These are phyloP conservation scores for Meleagris gallopavo DNA, from an alignment of 2,113 vertebrate species.

Conservation along the genomic window DNA sequence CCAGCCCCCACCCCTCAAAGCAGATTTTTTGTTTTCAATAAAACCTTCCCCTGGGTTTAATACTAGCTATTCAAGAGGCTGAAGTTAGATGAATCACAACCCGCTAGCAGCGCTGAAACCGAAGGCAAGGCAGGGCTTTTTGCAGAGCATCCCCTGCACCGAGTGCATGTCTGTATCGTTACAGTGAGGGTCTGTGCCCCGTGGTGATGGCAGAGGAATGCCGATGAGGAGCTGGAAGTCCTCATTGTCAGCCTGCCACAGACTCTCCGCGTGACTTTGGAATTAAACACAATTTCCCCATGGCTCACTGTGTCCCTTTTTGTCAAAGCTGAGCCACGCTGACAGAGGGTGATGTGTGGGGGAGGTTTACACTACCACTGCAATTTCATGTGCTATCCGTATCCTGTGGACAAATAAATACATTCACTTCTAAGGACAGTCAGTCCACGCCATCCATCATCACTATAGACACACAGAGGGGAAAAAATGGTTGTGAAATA, in stretches of 20 bases:
- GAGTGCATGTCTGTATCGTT: neutral
- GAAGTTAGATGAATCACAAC: slow-evolving; percentile 50
- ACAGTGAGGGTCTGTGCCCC: neutral
- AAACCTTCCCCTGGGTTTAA: slow-evolving; percentile 44
- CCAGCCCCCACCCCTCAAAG: neutral
- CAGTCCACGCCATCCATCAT: slow-evolving; percentile 67
- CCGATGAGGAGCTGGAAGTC: slow-evolving; percentile 58
- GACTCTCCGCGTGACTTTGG: slow-evolving; percentile 70
- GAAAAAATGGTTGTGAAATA: slow-evolving; percentile 57
- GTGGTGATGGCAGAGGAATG: slow-evolving; percentile 52
- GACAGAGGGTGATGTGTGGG: slow-evolving; percentile 74
- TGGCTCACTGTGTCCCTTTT: slow-evolving; percentile 69
- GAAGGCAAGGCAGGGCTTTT: slow-evolving; percentile 6
- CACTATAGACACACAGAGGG: slow-evolving; percentile 58
- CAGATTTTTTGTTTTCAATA: slow-evolving; percentile 29
- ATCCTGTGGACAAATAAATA: slow-evolving; percentile 73
- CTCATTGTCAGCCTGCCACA: slow-evolving; percentile 68
- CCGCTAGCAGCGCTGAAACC: slow-evolving; percentile 26
- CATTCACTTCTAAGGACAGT: slow-evolving; percentile 72
- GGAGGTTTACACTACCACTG: slow-evolving; percentile 68
- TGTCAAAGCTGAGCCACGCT: slow-evolving; percentile 69
- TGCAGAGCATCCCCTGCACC: neutral
- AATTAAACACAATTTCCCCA: slow-evolving; percentile 74
- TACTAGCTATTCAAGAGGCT: slow-evolving; percentile 16
- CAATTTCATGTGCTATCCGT: slow-evolving; percentile 71